A percentile compares a stretch with the other conserved stretches of the same genome.
Evolutionary conservation across 1,140 invertebrate species (phyloP).

Genomic region (Brachionus paranguensis): DNA sequence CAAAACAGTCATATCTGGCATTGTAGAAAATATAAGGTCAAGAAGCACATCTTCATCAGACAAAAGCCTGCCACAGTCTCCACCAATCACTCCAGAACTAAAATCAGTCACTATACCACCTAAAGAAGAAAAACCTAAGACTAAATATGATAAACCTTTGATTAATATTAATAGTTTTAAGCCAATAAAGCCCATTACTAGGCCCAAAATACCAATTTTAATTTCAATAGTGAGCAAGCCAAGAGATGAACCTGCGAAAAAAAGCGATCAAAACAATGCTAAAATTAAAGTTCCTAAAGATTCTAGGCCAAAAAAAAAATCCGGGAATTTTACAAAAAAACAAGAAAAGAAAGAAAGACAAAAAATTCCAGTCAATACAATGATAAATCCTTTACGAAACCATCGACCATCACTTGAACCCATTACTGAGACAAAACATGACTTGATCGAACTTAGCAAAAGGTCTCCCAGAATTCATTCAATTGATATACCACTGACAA

Average conservation of each 20-base stretch:
- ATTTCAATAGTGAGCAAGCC: too few species aligned
- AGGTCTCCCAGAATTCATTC: background rate
- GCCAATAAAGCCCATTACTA: background rate
- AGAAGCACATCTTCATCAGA: background rate
- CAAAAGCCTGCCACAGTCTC: background rate
- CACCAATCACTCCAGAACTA: background rate
- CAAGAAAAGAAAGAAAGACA: background rate
- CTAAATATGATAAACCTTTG: background rate
- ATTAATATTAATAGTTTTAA: background rate
- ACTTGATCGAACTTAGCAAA: background rate
- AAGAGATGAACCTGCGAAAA: background rate
- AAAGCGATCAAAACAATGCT: background rate
- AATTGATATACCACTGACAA: background rate
- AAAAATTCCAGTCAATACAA: background rate
- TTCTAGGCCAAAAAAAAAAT: background rate
- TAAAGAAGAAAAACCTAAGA: background rate
- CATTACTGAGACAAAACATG: background rate
- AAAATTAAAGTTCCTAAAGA: background rate
- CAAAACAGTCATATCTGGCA: background rate
- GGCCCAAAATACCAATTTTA: background rate
- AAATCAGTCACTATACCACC: background rate
- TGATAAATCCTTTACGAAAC: background rate
- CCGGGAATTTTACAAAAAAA: background rate
- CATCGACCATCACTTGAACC: background rate
- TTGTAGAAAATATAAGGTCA: background rate